These are phyloP conservation scores for Pogonomyrmex californicus DNA, from an alignment of 1,140 invertebrate genomes.

Conservation along the genomic window DNA sequence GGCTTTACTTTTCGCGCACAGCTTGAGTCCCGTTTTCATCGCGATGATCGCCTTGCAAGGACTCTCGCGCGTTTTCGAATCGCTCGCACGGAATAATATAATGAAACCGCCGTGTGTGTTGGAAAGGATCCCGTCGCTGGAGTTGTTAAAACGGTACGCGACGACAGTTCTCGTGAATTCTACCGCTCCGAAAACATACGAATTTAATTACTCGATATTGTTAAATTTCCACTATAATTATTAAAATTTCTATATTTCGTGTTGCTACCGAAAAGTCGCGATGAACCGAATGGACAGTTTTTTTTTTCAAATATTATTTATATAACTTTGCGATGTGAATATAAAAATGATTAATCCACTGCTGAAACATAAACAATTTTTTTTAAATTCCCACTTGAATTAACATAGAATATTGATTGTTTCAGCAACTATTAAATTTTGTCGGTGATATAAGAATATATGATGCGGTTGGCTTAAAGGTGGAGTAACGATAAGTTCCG, in stretches of 20 bases:
- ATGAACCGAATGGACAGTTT: background rate
- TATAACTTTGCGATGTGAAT: background rate
- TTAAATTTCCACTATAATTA: conserved; percentile 11
- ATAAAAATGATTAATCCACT: background rate
- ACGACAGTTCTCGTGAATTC: conserved; percentile 53
- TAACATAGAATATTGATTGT: background rate
- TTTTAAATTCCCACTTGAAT: background rate
- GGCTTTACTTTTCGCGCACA: conserved; percentile 62
- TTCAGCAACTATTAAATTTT: background rate
- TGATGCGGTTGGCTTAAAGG: background rate
- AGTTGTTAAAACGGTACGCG: conserved; percentile 61
- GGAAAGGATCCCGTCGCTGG: conserved; percentile 46
- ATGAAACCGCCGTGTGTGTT: conserved; percentile 48
- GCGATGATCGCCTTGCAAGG: conserved; percentile 56
- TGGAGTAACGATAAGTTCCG: conserved; percentile 32
- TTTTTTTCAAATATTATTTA: background rate
- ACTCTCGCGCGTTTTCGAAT: conserved; percentile 62
- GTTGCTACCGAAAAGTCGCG: background rate
- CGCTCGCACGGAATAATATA: conserved; percentile 63
- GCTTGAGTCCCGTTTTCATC: conserved; percentile 55
- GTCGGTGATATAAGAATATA: background rate
- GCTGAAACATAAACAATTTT: background rate
- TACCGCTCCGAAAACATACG: conserved; percentile 28
- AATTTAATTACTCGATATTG: conserved; percentile 59
- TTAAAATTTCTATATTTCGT: background rate